phyloP scores from a whole-genome alignment of 2,888 invertebrate species.

The Sinopyrophorus schimmeli region DNA sequence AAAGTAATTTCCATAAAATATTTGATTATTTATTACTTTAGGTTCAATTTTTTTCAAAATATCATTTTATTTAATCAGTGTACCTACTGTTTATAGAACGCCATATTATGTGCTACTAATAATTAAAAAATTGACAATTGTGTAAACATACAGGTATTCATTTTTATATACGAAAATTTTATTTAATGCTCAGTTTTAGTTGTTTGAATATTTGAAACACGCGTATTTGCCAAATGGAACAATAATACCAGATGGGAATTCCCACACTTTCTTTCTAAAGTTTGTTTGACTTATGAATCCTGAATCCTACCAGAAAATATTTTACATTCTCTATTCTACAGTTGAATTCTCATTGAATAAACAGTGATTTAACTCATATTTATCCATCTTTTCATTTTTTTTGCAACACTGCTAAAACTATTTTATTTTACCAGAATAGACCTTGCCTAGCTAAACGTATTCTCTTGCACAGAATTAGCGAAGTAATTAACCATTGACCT shows the following conservation, averaged over 20 bases:
- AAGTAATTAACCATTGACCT: slow-evolving; percentile 12
- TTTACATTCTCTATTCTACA: slow-evolving; percentile 1
- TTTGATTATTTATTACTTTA: no score
- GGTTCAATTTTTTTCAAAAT: no score
- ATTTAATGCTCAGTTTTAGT: slow-evolving; percentile 12
- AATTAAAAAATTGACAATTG: no score
- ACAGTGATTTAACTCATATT: not conserved
- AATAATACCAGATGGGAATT: slow-evolving; percentile 20
- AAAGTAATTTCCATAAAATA: no score
- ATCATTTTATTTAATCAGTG: no score
- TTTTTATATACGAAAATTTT: slow-evolving; percentile 21
- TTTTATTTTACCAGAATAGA: no score
- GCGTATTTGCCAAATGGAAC: slow-evolving; percentile 19
- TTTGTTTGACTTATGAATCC: slow-evolving; percentile 6
- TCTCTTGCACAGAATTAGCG: no score
- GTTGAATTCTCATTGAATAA: slow-evolving; percentile 1
- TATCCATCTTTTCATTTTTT: not conserved
- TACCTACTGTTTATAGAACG: no score
- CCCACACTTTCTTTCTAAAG: slow-evolving; percentile 13
- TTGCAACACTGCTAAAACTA: no score
- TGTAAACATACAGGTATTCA: no score
- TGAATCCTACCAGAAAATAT: slow-evolving; percentile 7
- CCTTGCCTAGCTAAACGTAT: no score
- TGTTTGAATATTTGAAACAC: slow-evolving; percentile 17
- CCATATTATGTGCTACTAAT: no score